These are phyloP conservation scores for Suricata suricatta DNA, from an alignment of 2,113 vertebrate species.

Conservation along the genomic window DNA sequence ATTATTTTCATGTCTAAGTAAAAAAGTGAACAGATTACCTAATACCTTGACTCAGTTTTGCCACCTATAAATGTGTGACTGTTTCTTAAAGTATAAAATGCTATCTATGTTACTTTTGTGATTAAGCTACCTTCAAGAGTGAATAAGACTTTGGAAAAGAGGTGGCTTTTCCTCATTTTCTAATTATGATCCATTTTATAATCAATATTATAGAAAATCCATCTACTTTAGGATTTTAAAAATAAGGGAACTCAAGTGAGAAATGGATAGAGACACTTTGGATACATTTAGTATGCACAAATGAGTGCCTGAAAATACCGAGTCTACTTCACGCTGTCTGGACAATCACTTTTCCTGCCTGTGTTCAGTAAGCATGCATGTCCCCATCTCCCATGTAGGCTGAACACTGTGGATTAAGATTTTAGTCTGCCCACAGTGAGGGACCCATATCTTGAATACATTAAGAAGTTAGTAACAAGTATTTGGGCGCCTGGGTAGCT, in stretches of 20 bases:
- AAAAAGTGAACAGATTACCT: not conserved
- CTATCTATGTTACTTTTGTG: not conserved
- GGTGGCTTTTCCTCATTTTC: not conserved
- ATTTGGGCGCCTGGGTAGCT: not conserved
- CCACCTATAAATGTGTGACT: not conserved
- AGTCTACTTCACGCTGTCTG: not conserved
- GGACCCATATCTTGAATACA: not conserved
- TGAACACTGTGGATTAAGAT: not conserved
- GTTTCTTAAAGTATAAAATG: not conserved
- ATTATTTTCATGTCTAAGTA: not conserved
- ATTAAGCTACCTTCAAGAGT: not conserved
- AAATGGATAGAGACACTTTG: not conserved
- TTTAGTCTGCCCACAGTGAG: not conserved
- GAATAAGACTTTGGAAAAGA: not conserved
- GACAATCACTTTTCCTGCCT: not conserved
- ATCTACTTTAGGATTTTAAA: not conserved
- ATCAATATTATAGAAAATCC: not conserved
- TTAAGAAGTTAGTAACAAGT: not conserved
- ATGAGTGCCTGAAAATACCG: fast-evolving
- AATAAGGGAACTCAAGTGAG: not conserved
- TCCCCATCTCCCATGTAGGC: too few relatives aligned
- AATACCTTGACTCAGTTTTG: not conserved
- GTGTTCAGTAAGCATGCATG: fast-evolving
- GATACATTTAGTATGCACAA: too few relatives aligned
- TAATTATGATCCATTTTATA: not conserved